phyloP scores from a whole-genome alignment of 64 coral and sea anemone genomes.

The Anthopleura sola region DNA sequence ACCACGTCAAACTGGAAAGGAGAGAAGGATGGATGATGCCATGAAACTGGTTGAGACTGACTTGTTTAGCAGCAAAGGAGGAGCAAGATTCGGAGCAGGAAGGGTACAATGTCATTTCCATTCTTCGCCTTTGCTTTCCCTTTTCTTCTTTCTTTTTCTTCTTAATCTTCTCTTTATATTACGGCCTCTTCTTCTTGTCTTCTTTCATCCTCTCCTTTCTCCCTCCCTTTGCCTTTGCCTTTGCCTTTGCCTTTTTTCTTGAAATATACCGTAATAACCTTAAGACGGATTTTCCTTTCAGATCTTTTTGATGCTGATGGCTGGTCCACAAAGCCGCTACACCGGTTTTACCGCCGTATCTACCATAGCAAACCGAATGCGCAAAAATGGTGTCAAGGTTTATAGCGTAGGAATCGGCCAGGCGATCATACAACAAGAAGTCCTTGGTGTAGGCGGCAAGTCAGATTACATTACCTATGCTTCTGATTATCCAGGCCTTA shows the following conservation, averaged over 20 bases:
- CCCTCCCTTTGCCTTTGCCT: no score
- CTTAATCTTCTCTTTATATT: no score
- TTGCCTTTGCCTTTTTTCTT: not conserved
- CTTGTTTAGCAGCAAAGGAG: constrained; percentile 47
- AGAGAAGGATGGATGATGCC: constrained; percentile 44
- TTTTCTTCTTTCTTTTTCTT: not conserved
- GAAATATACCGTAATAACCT: not conserved
- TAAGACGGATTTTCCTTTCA: not conserved
- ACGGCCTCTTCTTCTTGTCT: no score
- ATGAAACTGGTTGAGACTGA: constrained; percentile 29
- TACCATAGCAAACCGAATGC: constrained; percentile 17
- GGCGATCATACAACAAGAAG: constrained; percentile 21
- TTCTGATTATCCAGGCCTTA: not conserved
- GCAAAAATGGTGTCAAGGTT: constrained; percentile 33
- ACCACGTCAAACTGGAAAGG: constrained; percentile 32
- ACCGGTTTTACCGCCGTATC: not conserved
- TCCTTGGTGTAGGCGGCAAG: constrained; percentile 14
- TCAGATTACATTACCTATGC: constrained; percentile 35
- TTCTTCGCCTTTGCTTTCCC: no score
- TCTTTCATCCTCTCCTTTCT: no score
- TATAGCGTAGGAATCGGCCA: constrained; percentile 40
- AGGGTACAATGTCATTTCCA: constrained; percentile 4
- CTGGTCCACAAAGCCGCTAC: constrained; percentile 34
- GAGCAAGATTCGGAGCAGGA: constrained; percentile 24
- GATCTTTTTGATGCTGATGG: constrained; percentile 42